phyloP scores from a whole-genome alignment of 1,140 invertebrate species.

The Pararge aegeria region DNA sequence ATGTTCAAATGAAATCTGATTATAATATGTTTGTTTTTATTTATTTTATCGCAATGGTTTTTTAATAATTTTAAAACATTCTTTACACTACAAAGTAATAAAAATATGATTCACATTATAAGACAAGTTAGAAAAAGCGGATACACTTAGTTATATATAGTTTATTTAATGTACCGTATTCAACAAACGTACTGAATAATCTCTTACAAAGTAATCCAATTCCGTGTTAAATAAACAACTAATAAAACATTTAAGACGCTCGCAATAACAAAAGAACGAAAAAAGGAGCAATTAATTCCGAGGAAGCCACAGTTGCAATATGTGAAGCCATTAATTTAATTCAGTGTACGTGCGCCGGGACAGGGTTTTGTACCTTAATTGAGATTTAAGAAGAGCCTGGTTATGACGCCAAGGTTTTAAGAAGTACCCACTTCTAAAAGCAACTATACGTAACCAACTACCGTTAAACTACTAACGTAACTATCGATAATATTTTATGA shows the following conservation, averaged over 20 bases:
- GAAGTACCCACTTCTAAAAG: conserved; percentile 4
- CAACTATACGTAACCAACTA: neutral
- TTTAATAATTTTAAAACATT: too few species aligned
- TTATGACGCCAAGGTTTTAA: conserved; percentile 52
- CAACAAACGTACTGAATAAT: conserved; percentile 9
- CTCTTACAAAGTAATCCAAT: conserved; percentile 49
- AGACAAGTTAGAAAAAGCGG: too few species aligned
- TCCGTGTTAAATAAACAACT: conserved; percentile 58
- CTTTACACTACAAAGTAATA: too few species aligned
- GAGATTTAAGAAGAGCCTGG: conserved; percentile 75
- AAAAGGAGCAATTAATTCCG: conserved; percentile 72
- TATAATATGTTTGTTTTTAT: too few species aligned
- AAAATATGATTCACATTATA: too few species aligned
- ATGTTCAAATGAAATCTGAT: too few species aligned
- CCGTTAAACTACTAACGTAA: too few species aligned
- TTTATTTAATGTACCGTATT: neutral
- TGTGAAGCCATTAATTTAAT: conserved; percentile 78
- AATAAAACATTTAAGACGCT: conserved; percentile 70
- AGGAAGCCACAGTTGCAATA: conserved; percentile 63
- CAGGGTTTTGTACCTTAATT: conserved; percentile 75
- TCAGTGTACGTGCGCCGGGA: conserved; percentile 69
- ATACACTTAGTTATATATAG: too few species aligned
- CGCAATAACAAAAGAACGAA: conserved; percentile 43
- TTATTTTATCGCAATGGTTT: too few species aligned
- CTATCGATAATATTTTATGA: too few species aligned